A percentile compares a stretch with the other conserved stretches of the same genome.
Conservation (phyloP, 2,113 vertebrate species). For the Lucifuga dentata region DNA sequence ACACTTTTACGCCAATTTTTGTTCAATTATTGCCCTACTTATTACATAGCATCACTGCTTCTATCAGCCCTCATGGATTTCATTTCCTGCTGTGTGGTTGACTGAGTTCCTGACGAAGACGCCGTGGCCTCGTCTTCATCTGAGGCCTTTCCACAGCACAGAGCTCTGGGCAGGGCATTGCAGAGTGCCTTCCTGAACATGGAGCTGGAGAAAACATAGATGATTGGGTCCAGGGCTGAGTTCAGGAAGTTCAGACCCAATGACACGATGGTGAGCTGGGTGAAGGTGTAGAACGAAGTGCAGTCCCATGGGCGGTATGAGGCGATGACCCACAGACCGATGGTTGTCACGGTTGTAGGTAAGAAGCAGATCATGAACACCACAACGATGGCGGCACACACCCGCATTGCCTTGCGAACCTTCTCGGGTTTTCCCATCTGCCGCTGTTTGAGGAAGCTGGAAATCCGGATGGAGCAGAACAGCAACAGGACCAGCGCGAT, state of each 20-base stretch:
- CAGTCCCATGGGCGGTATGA: slow-evolving; percentile 46
- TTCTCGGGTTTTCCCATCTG: slow-evolving; percentile 59
- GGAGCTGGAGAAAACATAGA: slow-evolving; percentile 80
- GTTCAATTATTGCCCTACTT: no score
- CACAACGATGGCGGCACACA: slow-evolving; percentile 62
- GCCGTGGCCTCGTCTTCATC: fast-evolving
- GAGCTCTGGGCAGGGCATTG: slow-evolving; percentile 28
- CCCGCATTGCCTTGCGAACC: slow-evolving; percentile 68
- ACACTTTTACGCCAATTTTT: no score
- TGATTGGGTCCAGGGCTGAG: slow-evolving; percentile 78
- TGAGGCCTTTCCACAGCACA: neutral
- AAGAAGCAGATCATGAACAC: slow-evolving; percentile 81
- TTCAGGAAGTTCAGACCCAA: slow-evolving; percentile 81
- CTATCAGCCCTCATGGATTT: slow-evolving; percentile 3
- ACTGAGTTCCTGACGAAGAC: slow-evolving; percentile 33
- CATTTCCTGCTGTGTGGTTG: slow-evolving; percentile 58
- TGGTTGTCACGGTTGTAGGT: slow-evolving; percentile 74
- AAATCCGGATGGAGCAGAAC: slow-evolving; percentile 77
- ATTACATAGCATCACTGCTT: slow-evolving; percentile 9
- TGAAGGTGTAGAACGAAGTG: slow-evolving; percentile 54
- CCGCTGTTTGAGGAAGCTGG: slow-evolving; percentile 58
- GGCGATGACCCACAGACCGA: slow-evolving; percentile 49
- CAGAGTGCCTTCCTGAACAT: slow-evolving; percentile 74
- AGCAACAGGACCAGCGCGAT: slow-evolving; percentile 64
- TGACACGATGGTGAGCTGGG: slow-evolving; percentile 75